phyloP scores from a whole-genome alignment of 2,113 vertebrate species.

The Alouatta palliata region DNA sequence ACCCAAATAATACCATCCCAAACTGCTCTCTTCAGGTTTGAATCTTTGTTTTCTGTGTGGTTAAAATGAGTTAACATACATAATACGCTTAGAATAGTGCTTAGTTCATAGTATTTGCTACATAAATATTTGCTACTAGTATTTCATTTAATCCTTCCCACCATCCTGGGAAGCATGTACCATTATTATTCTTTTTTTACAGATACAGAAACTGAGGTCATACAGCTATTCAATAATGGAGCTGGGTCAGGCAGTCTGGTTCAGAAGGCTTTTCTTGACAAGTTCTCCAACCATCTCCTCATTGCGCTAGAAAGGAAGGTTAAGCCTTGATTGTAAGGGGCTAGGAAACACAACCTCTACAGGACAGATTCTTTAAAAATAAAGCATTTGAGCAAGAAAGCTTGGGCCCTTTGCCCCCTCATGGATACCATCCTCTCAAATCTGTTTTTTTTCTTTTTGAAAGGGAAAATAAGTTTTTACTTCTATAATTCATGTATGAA shows the following conservation, averaged over 20 bases:
- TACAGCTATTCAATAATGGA: background rate
- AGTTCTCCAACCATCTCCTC: background rate
- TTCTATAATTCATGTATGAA: background rate
- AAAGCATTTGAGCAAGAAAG: background rate
- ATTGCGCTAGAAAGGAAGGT: background rate
- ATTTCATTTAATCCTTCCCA: background rate
- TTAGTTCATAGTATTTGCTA: background rate
- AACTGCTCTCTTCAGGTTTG: background rate
- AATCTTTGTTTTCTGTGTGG: background rate
- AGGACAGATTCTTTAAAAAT: background rate
- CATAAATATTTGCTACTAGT: background rate
- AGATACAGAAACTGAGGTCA: background rate
- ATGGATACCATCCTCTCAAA: background rate
- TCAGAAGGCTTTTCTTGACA: background rate
- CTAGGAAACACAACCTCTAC: background rate
- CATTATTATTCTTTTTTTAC: background rate
- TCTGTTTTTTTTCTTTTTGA: background rate
- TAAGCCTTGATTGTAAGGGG: background rate
- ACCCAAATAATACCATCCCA: background rate
- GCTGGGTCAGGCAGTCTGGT: background rate
- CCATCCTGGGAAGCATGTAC: background rate
- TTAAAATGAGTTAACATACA: background rate
- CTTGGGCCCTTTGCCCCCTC: background rate
- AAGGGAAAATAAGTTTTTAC: background rate
- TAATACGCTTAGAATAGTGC: background rate